Evolutionary conservation across 2,888 invertebrate genomes (phyloP).

Genomic region (Parnassius smintheus): DNA sequence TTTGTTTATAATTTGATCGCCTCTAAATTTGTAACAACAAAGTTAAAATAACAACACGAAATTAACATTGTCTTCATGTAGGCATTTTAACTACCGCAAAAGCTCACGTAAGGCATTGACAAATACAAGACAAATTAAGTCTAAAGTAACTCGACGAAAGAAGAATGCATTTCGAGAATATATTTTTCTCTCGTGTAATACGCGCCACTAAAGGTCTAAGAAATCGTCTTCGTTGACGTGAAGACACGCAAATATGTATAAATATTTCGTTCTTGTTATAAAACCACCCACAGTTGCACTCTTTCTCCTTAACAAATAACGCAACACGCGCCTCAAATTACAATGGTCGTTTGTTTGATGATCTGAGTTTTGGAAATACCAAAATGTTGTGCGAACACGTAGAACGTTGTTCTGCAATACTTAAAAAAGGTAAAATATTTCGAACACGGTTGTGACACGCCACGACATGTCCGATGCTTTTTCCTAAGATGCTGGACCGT

Average conservation of each 20-base stretch:
- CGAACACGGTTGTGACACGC: slow-evolving; percentile 39
- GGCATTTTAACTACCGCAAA: too few relatives aligned
- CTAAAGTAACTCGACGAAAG: not conserved
- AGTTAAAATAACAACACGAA: not conserved
- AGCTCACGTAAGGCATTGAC: too few relatives aligned
- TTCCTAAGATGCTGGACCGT: slow-evolving; percentile 46
- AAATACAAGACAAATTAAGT: too few relatives aligned
- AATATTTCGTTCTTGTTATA: not conserved
- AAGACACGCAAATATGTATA: slow-evolving; percentile 2
- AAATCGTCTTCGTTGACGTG: not conserved
- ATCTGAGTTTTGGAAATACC: slow-evolving; percentile 11
- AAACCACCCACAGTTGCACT: not conserved
- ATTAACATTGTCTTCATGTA: too few relatives aligned
- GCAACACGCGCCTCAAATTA: slow-evolving; percentile 10
- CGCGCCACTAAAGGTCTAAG: not conserved
- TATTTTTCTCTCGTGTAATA: not conserved
- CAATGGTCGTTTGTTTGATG: slow-evolving; percentile 5
- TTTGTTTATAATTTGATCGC: too few relatives aligned
- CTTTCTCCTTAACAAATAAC: slow-evolving; percentile 6
- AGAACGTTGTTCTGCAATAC: slow-evolving; percentile 31
- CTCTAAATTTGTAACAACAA: too few relatives aligned
- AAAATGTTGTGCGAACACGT: slow-evolving; percentile 28
- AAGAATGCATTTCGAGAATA: not conserved
- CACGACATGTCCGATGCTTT: slow-evolving; percentile 33
- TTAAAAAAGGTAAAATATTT: slow-evolving; percentile 38